Percentiles rank a stretch among this genome's conserved stretches.
These are phyloP conservation scores for Amphiprion clarkii DNA, from an alignment of 2,797 vertebrate genomes.

Conservation along the genomic window DNA sequence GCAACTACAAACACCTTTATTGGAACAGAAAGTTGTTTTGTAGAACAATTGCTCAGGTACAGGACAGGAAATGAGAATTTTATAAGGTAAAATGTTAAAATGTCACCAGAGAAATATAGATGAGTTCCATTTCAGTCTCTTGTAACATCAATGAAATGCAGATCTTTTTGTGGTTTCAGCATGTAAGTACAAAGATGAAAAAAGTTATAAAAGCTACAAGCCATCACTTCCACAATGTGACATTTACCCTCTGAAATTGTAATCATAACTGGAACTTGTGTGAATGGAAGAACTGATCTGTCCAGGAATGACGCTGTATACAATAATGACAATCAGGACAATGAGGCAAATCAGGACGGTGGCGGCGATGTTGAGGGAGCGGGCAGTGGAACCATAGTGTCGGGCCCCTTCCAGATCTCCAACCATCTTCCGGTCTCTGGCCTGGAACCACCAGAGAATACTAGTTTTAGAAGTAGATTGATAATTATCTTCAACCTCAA, in stretches of 20 bases:
- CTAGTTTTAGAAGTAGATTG: too few species aligned
- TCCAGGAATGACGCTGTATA: too few species aligned
- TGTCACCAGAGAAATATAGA: not conserved
- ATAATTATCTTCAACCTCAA: not conserved
- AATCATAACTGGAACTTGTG: not conserved
- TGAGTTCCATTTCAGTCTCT: not conserved
- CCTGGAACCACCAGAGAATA: not conserved
- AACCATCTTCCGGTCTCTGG: not conserved
- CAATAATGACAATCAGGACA: accelerated
- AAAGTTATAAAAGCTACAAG: not conserved
- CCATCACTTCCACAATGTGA: not conserved
- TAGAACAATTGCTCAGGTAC: not conserved
- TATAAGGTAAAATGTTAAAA: not conserved
- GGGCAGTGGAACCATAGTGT: conserved; percentile 47
- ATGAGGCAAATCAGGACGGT: not conserved
- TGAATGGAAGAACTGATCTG: too few species aligned
- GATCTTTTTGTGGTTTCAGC: not conserved
- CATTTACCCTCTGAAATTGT: too few species aligned
- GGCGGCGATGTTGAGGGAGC: conserved; percentile 40
- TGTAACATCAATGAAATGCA: not conserved
- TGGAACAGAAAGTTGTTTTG: not conserved
- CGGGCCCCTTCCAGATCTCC: conserved; percentile 2
- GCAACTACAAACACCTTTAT: not conserved
- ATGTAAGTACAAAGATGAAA: not conserved
- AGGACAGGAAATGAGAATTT: not conserved